phyloP scores from a whole-genome alignment of 2,113 vertebrate species.

The Gulo gulo region DNA sequence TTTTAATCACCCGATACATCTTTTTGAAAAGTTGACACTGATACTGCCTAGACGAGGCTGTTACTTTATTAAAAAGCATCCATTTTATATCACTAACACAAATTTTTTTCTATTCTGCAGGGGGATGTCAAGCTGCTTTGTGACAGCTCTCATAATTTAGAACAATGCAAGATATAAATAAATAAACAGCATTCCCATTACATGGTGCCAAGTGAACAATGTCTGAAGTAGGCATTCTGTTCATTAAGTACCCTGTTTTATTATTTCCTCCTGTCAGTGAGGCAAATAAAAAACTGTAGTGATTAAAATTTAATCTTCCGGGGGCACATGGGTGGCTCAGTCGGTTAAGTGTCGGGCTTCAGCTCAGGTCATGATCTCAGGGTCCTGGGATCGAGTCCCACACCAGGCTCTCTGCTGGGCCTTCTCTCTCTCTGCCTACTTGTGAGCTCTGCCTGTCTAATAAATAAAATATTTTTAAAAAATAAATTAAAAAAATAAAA shows the following conservation, averaged over 20 bases:
- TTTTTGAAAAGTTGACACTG: slow-evolving; percentile 11
- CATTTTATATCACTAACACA: not conserved
- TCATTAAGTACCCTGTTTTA: not conserved
- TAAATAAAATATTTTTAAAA: not conserved
- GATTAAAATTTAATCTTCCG: slow-evolving; percentile 22
- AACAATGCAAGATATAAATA: not conserved
- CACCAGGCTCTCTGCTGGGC: too few species aligned
- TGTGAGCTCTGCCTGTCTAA: not conserved
- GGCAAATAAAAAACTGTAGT: not conserved
- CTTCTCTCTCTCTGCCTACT: too few species aligned
- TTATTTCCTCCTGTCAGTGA: not conserved
- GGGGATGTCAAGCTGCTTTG: slow-evolving; percentile 50
- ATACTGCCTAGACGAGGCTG: not conserved
- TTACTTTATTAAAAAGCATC: not conserved
- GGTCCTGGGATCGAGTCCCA: not conserved
- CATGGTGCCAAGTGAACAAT: not conserved
- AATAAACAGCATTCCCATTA: not conserved
- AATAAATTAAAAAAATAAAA: not conserved
- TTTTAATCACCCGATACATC: not conserved
- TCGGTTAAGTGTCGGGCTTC: not conserved
- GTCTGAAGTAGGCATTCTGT: not conserved
- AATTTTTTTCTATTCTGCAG: slow-evolving; percentile 72
- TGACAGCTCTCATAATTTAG: not conserved
- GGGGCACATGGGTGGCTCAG: not conserved
- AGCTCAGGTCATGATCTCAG: not conserved